phyloP scores from a whole-genome alignment of 2,888 invertebrate genomes.

The Prosopocoilus inquinatus region DNA sequence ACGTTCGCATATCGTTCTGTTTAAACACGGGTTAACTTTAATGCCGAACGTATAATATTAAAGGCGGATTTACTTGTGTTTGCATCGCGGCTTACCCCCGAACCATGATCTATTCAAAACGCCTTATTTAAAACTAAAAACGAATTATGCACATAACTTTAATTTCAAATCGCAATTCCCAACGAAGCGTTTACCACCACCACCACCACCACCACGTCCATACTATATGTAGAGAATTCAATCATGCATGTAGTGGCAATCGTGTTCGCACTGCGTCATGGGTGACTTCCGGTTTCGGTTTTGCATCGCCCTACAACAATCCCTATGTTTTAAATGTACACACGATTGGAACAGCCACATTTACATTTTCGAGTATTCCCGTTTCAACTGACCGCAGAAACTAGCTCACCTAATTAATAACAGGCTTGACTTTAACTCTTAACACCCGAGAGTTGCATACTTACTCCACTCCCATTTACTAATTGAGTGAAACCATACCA shows the following conservation, averaged over 20 bases:
- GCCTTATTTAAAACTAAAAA: too few relatives aligned
- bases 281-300: background rate
- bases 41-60: slow-evolving; percentile 26
- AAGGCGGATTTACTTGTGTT: slow-evolving; percentile 12
- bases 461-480: slow-evolving; percentile 16
- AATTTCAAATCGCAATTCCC: too few relatives aligned
- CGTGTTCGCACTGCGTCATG: slow-evolving; percentile 16
- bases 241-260: slow-evolving; percentile 29
- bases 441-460: background rate
- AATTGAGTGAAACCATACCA: slow-evolving; percentile 13
- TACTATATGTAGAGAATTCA: slow-evolving; percentile 27
- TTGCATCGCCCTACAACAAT: background rate
- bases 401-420: slow-evolving; percentile 15
- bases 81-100: slow-evolving; percentile 9
- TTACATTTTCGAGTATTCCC: slow-evolving; percentile 15
- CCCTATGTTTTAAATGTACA: slow-evolving; percentile 12
- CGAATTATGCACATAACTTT: background rate
- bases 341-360: slow-evolving; percentile 11
- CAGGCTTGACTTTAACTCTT: slow-evolving; percentile 9
- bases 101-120: slow-evolving; percentile 7
- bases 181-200: slow-evolving; percentile 16
- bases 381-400: slow-evolving; percentile 15
- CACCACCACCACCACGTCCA: too few relatives aligned
- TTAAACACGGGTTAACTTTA: slow-evolving; percentile 23
- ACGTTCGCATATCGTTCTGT: slow-evolving; percentile 25